Conservation (phyloP, 1,140 invertebrate genomes). For the Drosophila tani region DNA sequence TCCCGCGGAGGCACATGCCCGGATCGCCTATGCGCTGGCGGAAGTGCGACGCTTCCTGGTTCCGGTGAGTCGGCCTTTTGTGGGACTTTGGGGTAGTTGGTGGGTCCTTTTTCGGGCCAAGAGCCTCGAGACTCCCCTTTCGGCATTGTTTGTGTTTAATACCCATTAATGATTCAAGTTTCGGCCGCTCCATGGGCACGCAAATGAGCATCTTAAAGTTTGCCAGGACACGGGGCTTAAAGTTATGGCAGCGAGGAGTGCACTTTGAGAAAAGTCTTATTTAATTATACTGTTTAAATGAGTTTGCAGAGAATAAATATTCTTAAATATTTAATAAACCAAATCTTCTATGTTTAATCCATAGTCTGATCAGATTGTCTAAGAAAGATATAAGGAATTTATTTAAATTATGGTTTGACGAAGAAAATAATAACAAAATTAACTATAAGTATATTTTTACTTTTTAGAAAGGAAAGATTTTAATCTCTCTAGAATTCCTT, state of each 20-base stretch:
- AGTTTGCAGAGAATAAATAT: neutral
- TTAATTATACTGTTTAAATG: too few relatives aligned
- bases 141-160: slow-evolving; percentile 56
- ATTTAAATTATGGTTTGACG: too few relatives aligned
- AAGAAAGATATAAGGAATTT: neutral
- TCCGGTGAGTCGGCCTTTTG: slow-evolving; percentile 86
- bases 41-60: slow-evolving; percentile 92
- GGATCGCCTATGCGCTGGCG: slow-evolving; percentile 93
- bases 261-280: slow-evolving; percentile 4
- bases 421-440: neutral
- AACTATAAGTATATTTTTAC: neutral
- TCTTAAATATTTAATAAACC: too few relatives aligned
- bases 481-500: neutral
- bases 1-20: slow-evolving; percentile 94
- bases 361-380: too few relatives aligned
- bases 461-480: neutral
- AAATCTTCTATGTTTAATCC: too few relatives aligned
- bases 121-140: neutral
- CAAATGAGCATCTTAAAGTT: slow-evolving; percentile 63
- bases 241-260: slow-evolving; percentile 8
- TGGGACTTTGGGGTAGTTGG: neutral
- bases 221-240: slow-evolving; percentile 39
- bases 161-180: slow-evolving; percentile 57
- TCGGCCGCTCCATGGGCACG: slow-evolving; percentile 8
- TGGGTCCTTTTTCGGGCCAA: neutral